phyloP scores from a whole-genome alignment of 2,888 invertebrate species.

The Fabriciana adippe region DNA sequence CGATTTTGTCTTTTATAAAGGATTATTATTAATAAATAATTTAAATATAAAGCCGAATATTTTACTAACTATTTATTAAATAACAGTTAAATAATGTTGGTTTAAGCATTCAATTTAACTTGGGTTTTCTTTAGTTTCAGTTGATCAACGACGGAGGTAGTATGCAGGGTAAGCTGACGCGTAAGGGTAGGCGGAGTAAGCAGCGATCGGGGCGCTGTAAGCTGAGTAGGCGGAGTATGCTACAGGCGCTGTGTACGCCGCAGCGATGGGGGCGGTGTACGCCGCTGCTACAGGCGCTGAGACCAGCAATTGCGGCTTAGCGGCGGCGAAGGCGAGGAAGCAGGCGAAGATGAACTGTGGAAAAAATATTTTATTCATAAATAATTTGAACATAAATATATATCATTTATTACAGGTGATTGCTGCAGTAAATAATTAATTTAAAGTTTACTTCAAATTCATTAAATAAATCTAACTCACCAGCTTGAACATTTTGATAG shows the following conservation, averaged over 20 bases:
- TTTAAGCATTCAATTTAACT: neutral
- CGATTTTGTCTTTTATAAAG: no score
- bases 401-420: no score
- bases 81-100: neutral
- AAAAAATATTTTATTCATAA: no score
- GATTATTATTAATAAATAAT: no score
- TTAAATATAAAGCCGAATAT: no score
- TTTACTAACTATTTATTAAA: neutral
- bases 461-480: slow-evolving; percentile 41
- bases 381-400: no score
- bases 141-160: slow-evolving; percentile 45
- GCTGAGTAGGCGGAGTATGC: slow-evolving; percentile 58
- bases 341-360: slow-evolving; percentile 71
- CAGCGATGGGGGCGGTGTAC: slow-evolving; percentile 55
- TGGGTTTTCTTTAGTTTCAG: neutral
- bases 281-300: slow-evolving; percentile 56
- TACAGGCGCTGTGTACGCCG: slow-evolving; percentile 39
- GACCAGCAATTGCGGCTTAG: slow-evolving; percentile 65
- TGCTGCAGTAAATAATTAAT: no score
- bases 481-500: slow-evolving; percentile 53
- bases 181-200: slow-evolving; percentile 58
- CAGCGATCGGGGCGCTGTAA: slow-evolving; percentile 61
- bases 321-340: slow-evolving; percentile 73
- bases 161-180: slow-evolving; percentile 55
- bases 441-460: no score